Evolutionary conservation across 1,140 invertebrate species (phyloP), one percentile per base, ranked within the genome.

Genomic region (Hermetia illucens): DNA sequence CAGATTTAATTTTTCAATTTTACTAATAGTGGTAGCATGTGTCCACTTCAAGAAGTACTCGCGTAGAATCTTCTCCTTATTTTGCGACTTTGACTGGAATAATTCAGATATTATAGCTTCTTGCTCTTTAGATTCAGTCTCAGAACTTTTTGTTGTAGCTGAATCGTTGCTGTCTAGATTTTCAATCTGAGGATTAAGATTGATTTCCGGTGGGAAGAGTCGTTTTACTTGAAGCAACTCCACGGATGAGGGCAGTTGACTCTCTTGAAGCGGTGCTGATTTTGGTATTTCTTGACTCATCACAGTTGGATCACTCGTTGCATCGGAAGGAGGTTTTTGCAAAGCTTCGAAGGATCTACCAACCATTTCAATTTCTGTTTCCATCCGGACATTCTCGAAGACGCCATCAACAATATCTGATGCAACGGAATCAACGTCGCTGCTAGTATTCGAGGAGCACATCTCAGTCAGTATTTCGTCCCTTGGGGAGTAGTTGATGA

Each of bases 11-110:
- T 49, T 44, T 18, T 55, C 47, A 5, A 57, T 46, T 42, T 51
- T 58, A 31, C 53, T 49, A 15, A 58, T 44, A 31, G 52, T 61
- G 2, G 48, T 56, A 20, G 49, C 55, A 38, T 62, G 56, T 16
- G 53, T 47, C 62, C 62, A 64, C 29, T 44, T 51, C 5, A 57
- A 42, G 21, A 64, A 63, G 40, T 60, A 62, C 35, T 59, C 61
- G 4, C 47, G 51, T 41, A 63, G 38, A 2, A 55, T 22, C n/a
- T 38, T 42, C 13, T 39, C 24, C 5, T 54, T 39, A 0, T 45
- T 37, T 6, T 52, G 40, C 5, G 43, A 37, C 15, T 36, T 20
- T 8, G 46, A 40, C 16, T 45, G 36, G 31, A 59, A 60, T 2
- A 60, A 38, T 21, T 60, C 38, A 0, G 44, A 48, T 19, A 60